These are phyloP conservation scores for Natator depressus DNA, from an alignment of 2,113 vertebrate genomes.

Conservation along the genomic window DNA sequence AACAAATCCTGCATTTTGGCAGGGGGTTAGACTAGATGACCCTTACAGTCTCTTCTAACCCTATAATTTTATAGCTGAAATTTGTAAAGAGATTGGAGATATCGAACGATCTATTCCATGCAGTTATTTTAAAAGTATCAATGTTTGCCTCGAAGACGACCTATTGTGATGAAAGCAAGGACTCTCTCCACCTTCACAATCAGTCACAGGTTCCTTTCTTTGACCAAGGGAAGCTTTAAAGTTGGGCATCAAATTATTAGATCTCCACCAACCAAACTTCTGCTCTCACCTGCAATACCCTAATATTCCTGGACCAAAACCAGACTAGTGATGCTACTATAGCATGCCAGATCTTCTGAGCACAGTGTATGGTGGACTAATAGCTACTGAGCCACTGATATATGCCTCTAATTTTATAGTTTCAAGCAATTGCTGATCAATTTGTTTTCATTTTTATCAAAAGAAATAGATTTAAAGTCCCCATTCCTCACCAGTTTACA, in stretches of 20 bases:
- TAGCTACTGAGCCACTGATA: not conserved
- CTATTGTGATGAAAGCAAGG: not conserved
- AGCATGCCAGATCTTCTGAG: not conserved
- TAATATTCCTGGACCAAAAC: not conserved
- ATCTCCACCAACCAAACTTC: not conserved
- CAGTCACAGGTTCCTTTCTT: not conserved
- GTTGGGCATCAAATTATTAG: not conserved
- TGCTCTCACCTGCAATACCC: not conserved
- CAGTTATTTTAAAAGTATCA: not conserved
- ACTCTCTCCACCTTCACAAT: not conserved
- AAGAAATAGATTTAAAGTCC: not conserved
- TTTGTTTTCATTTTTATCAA: not conserved
- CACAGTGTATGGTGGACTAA: not conserved
- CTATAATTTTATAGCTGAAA: not conserved
- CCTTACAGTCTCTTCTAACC: not conserved
- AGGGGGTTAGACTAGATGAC: not conserved
- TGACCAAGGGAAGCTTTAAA: not conserved
- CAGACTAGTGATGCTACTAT: fast-evolving
- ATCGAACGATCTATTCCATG: not conserved
- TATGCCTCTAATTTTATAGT: not conserved
- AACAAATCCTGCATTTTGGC: not conserved
- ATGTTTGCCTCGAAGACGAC: not conserved
- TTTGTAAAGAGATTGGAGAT: not conserved
- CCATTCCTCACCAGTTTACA: not conserved
- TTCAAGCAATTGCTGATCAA: no score